These are phyloP conservation scores for Hirtodrosophila duncani DNA, from an alignment of 2,888 invertebrate species.

Conservation along the genomic window DNA sequence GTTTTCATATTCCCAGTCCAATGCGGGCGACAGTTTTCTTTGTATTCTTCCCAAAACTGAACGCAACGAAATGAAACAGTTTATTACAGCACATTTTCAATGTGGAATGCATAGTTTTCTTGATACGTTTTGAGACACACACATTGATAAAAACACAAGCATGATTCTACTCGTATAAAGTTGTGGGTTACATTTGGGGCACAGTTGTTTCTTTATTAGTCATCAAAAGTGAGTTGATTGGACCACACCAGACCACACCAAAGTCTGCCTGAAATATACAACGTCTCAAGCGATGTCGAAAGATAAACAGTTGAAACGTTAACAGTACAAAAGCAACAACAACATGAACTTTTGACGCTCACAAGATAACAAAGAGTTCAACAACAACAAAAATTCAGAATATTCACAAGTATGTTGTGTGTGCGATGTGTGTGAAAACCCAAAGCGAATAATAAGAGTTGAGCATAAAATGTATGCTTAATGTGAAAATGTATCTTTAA, in stretches of 20 bases:
- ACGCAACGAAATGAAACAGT: neutral
- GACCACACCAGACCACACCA: slow-evolving; percentile 1
- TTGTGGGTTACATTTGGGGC: neutral
- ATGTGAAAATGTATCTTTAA: too few species aligned
- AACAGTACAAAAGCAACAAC: too few species aligned
- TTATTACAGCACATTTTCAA: slow-evolving; percentile 28
- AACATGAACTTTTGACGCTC: slow-evolving; percentile 8
- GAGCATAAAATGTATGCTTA: too few species aligned
- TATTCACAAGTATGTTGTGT: too few species aligned
- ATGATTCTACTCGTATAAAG: slow-evolving; percentile 7
- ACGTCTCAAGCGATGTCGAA: slow-evolving; percentile 22
- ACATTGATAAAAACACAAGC: slow-evolving; percentile 9
- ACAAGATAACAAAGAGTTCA: too few species aligned
- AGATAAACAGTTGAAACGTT: slow-evolving; percentile 20
- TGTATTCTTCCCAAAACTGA: neutral
- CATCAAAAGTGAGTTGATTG: slow-evolving; percentile 19
- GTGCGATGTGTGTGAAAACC: too few species aligned
- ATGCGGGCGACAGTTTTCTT: slow-evolving; percentile 42
- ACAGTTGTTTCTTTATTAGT: slow-evolving; percentile 26
- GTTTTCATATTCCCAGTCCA: slow-evolving; percentile 13
- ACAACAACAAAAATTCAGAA: too few species aligned
- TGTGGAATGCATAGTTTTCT: slow-evolving; percentile 14
- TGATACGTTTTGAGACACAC: slow-evolving; percentile 13
- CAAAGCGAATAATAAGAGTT: too few species aligned
- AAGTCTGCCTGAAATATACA: slow-evolving; percentile 9